Evolutionary conservation across 64 coral and sea anemone genomes (phyloP), one percentile per base, ranked within the genome.

Genomic region (Montipora sp.): DNA sequence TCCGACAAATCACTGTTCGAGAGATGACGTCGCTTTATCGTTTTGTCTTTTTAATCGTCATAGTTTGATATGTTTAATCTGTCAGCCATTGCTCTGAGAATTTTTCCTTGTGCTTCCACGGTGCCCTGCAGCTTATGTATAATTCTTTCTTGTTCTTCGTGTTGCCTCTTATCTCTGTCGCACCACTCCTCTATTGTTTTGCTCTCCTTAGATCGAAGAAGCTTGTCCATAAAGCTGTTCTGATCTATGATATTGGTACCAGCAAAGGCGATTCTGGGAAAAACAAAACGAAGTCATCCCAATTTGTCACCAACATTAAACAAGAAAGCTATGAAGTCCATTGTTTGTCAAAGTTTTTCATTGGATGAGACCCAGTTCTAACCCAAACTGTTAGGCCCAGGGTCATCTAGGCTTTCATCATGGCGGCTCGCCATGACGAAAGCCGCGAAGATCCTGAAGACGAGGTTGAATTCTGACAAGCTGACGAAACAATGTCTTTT

Each of bases 41-140:
- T 63, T 16, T 63, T 5, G 0, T 71, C 14, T 20, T 7, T 23
- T 15, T 71, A 20, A 71, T 71, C 68, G 5, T 77, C 75, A 18
- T 50, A 85, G 14, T 85, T 59, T 71, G 46, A 9, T 12, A 85
- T 85, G 68, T 71, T 85, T 18, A 85, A 49, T n/a, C 82, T 69
- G 19, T 85, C 82, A 11, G 82, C 82, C 82, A 85, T 72, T 8
- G 82, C 82, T 16, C 50, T 47, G 45, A 85, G 82, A 71, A 85
- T 45, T 71, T 71, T 85, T 0, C 82, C 63, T n/a, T 85, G 82
- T 5, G 82, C 46, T 45, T 85, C 82, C 65, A 85, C 61, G 20
- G 82, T 85, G 19, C 5, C 63, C 46, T 71, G 82, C 3, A 85
- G 82, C 43, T 85, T 71, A 8, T 46, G 18, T 3, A 85, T 71